Evolutionary conservation across 2,113 vertebrate species (phyloP), one percentile per base, ranked within the genome.

Genomic region (Lipophrys pholis): DNA sequence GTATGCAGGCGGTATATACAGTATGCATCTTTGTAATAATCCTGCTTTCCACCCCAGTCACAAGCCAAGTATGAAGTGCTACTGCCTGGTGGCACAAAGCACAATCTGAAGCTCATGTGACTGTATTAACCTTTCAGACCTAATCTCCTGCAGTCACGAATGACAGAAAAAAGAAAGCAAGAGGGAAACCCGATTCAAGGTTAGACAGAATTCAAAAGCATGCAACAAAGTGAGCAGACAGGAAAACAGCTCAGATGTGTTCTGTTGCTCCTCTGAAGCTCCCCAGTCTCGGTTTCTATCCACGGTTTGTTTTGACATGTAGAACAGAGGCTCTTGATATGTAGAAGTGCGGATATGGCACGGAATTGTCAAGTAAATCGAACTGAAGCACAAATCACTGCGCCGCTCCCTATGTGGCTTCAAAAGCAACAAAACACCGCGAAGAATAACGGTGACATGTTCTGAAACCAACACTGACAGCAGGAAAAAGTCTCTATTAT

Each of bases 101-200:
- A 83, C 86, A 90, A 79, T 63, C 84, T 90, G 91, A 82, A 85
- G 69, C 80, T 82, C 93, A 94, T 93, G 93, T 93, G 91, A 93
- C 84, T 82, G 82, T 78, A 88, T 88, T 90, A 91, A 90, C 87
- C 88, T 88, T 85, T 81, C 73, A 78, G 65, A 76, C 71, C 60
- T 88, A 91, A 91, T 90, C 83, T 85, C 69, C 56, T 58, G 73
- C 68, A 90, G 82, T 86, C 90, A 90, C 63, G 59, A 86, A 90
- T 69, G 73, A 79, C 39, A 73, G 69, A 58, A 59, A 43, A 40
- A n/a, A 62, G 53, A 53, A 16, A 59, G 56, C 84, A 43, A 40
- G 21, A 62, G 53, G 50, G 21, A 59, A 53, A 86, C 69, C 50
- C 65, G 51, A 67, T 39, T 56, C n/a, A 46, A 59, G 78, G 69